These are phyloP conservation scores for Ditylenchus dipsaci DNA, from an alignment of 1,140 invertebrate species.

Conservation along the genomic window DNA sequence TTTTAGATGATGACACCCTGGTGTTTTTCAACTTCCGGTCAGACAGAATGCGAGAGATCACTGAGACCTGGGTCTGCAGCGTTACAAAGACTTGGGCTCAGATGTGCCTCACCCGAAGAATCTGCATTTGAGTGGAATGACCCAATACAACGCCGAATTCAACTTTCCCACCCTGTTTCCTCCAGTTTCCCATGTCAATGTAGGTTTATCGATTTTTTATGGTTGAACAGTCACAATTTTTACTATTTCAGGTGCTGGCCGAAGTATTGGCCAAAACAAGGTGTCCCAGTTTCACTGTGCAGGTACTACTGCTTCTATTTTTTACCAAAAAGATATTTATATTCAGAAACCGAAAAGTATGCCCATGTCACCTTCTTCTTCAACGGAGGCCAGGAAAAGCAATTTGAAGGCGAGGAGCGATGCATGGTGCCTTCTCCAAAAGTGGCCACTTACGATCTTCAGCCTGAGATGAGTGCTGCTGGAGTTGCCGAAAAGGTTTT, in stretches of 20 bases:
- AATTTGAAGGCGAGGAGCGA: constrained; percentile 60
- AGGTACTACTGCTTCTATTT: constrained; percentile 24
- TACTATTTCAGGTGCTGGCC: constrained; percentile 44
- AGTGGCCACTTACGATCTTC: constrained; percentile 61
- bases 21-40: constrained; percentile 62
- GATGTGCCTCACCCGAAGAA: constrained; percentile 53
- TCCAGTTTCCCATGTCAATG: constrained; percentile 59
- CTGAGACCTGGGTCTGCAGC: constrained; percentile 60
- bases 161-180: constrained; percentile 60
- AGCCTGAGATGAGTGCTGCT: constrained; percentile 61
- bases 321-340: background rate
- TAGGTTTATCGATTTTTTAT: constrained; percentile 21
- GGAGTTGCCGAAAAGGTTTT: constrained; percentile 60
- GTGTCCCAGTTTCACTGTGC: constrained; percentile 61
- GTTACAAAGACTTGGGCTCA: constrained; percentile 58
- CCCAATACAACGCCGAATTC: constrained; percentile 61
- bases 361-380: constrained; percentile 64
- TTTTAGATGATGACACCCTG: constrained; percentile 60
- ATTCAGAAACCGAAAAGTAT: constrained; percentile 62
- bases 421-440: constrained; percentile 63
- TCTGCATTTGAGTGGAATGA: constrained; percentile 58
- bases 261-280: constrained; percentile 59
- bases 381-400: constrained; percentile 61
- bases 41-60: constrained; percentile 62
- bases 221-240: no score